Conservation (phyloP, 2,113 vertebrate genomes). For the Corydoras sp. region DNA sequence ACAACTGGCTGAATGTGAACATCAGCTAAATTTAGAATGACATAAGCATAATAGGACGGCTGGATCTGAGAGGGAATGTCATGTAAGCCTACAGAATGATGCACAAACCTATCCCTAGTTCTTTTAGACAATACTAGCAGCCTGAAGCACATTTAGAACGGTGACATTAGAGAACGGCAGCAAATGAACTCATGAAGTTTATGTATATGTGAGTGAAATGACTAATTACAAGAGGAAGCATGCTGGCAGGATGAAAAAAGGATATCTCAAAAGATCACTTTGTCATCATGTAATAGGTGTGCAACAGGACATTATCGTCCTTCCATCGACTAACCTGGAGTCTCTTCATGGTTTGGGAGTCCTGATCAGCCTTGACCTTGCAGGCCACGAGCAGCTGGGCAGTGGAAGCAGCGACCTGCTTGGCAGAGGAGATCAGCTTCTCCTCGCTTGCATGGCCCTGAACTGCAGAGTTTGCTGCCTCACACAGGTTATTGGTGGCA, state of each 20-base stretch:
- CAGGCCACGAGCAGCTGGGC: slow-evolving; percentile 95
- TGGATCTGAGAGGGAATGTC: slow-evolving; percentile 42
- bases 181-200: too few species aligned
- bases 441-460: slow-evolving; percentile 94
- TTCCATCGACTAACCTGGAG: slow-evolving; percentile 77
- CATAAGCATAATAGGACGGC: slow-evolving; percentile 52
- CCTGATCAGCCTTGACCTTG: slow-evolving; percentile 97
- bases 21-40: slow-evolving; percentile 48
- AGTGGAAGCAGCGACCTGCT: slow-evolving; percentile 91
- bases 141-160: too few species aligned
- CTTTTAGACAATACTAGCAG: too few species aligned
- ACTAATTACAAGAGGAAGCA: too few species aligned
- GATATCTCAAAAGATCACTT: too few species aligned
- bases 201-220: too few species aligned
- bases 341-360: slow-evolving; percentile 96
- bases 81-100: slow-evolving; percentile 43
- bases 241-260: too few species aligned
- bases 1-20: slow-evolving; percentile 7
- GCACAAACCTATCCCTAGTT: slow-evolving; percentile 41
- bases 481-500: slow-evolving; percentile 92
- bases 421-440: slow-evolving; percentile 93
- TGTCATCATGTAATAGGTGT: not conserved
- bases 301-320: not conserved
- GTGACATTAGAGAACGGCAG: too few species aligned
- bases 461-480: slow-evolving; percentile 88